phyloP scores from a whole-genome alignment of 2,113 vertebrate species.

The Odocoileus virginianus region DNA sequence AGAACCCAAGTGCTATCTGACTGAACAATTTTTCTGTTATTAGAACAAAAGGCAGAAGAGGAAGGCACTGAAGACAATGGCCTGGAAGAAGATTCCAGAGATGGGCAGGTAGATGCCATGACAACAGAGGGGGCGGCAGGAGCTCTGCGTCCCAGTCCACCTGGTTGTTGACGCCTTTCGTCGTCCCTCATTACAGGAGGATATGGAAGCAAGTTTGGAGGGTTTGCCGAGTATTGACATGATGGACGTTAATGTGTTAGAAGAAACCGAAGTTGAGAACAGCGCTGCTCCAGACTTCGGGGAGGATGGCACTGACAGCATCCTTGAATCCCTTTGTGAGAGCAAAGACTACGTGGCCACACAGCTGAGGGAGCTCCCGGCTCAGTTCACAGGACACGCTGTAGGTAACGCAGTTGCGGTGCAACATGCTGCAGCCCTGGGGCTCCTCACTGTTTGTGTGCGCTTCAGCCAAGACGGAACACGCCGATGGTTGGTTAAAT shows the following conservation, averaged over 20 bases:
- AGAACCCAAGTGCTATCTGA: background rate
- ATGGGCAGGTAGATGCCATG: slow-evolving; percentile 85
- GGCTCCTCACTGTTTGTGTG: slow-evolving; percentile 74
- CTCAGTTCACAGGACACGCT: slow-evolving; percentile 77
- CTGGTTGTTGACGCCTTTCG: background rate
- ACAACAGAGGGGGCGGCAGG: fast-evolving
- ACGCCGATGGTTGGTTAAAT: background rate
- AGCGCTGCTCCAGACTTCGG: slow-evolving; percentile 79
- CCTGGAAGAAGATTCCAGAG: slow-evolving; percentile 90
- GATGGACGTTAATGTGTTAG: slow-evolving; percentile 89
- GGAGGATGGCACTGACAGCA: slow-evolving; percentile 81
- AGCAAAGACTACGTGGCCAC: slow-evolving; percentile 79
- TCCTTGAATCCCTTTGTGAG: slow-evolving; percentile 79
- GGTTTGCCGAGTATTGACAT: slow-evolving; percentile 89
- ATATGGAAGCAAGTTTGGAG: slow-evolving; percentile 84
- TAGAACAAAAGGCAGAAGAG: slow-evolving; percentile 86
- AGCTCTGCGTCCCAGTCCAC: background rate
- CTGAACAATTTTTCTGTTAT: background rate
- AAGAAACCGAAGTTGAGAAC: slow-evolving; percentile 88
- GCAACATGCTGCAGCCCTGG: slow-evolving; percentile 46
- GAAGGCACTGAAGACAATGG: slow-evolving; percentile 89
- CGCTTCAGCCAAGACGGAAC: background rate
- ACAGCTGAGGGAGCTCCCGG: slow-evolving; percentile 74
- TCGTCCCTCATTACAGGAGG: slow-evolving; percentile 80
- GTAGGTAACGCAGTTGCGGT: slow-evolving; percentile 74